Evolutionary conservation across 2,113 vertebrate species (phyloP).

Genomic region (Aptenodytes patagonicus): DNA sequence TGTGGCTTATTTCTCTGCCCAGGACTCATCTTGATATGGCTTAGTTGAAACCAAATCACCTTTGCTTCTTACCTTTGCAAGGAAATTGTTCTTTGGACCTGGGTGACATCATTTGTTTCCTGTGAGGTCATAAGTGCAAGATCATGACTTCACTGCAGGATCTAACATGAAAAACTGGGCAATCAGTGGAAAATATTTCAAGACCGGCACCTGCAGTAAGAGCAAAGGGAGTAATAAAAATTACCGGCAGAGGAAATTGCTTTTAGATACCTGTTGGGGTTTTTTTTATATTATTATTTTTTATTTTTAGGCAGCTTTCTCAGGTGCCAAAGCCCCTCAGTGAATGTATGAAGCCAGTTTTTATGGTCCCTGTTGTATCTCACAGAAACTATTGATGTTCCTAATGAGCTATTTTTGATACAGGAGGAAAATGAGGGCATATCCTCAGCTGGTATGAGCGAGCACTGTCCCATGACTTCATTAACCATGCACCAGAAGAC

Average conservation of each 20-base stretch:
- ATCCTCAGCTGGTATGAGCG: neutral
- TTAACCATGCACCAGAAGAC: neutral
- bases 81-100: neutral
- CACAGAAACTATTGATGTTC: conserved; percentile 31
- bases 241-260: conserved; percentile 51
- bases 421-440: conserved; percentile 6
- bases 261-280: conserved; percentile 34
- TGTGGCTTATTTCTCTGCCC: neutral
- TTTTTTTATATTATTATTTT: conserved; percentile 1
- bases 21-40: neutral
- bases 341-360: neutral
- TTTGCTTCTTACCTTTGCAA: neutral
- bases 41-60: neutral
- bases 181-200: conserved; percentile 40
- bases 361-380: neutral
- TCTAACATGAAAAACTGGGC: conserved; percentile 8
- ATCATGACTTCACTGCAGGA: conserved; percentile 20
- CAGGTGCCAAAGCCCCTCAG: neutral
- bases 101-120: conserved; percentile 41
- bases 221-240: conserved; percentile 62
- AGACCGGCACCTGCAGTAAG: conserved; percentile 12
- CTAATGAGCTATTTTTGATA: conserved; percentile 17
- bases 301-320: conserved; percentile 24
- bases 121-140: conserved; percentile 48
- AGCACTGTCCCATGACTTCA: neutral